Conservation (phyloP, 2,888 invertebrate species). For the Slavum lentiscoides region DNA sequence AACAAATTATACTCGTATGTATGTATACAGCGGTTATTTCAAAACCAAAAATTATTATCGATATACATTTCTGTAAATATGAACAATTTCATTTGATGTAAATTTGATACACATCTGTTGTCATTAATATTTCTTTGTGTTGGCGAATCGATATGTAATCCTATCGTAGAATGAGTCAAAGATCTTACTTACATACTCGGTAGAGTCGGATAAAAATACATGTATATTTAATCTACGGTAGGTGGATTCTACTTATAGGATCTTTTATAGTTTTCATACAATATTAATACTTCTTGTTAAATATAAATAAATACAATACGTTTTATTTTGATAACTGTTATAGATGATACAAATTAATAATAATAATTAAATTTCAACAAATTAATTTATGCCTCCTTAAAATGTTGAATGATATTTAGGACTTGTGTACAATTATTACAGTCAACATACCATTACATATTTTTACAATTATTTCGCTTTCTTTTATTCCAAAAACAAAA, state of each 20-base stretch:
- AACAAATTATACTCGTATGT: background rate
- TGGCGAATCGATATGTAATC: background rate
- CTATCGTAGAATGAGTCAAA: too few species aligned
- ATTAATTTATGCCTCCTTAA: too few species aligned
- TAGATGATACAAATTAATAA: background rate
- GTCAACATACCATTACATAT: background rate
- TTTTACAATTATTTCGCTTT: background rate
- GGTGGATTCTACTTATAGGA: background rate
- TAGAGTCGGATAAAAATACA: too few species aligned
- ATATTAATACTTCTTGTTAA: background rate
- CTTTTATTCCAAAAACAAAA: background rate
- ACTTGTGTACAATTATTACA: background rate
- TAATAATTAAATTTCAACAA: background rate
- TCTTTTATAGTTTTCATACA: background rate
- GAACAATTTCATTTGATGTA: background rate
- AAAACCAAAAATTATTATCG: conserved; percentile 1
- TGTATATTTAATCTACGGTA: background rate
- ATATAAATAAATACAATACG: background rate
- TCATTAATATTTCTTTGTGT: too few species aligned
- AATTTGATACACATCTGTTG: background rate
- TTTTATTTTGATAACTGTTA: background rate
- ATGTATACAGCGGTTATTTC: background rate
- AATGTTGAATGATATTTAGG: background rate
- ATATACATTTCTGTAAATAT: background rate
- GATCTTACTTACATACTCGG: too few species aligned